A percentile compares a stretch with the other conserved stretches of the same genome.
Conservation (phyloP, 2,113 vertebrate species). For the Notarius lentiginosus region DNA sequence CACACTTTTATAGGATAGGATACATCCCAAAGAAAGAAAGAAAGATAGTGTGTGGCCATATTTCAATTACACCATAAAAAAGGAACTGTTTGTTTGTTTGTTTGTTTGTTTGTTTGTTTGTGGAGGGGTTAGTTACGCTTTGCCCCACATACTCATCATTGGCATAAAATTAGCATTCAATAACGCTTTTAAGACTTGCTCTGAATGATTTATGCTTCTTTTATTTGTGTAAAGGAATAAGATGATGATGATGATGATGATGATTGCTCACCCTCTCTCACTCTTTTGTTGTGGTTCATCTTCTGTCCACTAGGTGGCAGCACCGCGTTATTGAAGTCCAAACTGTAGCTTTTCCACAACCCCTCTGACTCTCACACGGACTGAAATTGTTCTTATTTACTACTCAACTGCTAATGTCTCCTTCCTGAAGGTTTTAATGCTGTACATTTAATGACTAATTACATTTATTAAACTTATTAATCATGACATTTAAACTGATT, state of each 20-base stretch:
- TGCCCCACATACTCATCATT: neutral
- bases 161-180: neutral
- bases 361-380: neutral
- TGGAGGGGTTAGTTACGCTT: neutral
- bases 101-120: neutral
- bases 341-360: neutral
- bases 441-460: no score
- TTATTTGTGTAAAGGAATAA: neutral
- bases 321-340: neutral
- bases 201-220: no score
- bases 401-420: neutral
- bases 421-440: no score
- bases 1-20: neutral
- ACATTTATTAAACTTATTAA: no score
- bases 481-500: no score
- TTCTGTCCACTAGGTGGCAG: slow-evolving; percentile 40
- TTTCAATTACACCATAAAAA: neutral
- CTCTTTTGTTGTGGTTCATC: neutral
- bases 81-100: neutral
- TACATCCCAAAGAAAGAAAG: neutral
- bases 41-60: neutral
- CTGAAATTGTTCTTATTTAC: neutral
- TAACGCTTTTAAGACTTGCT: neutral
- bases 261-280: neutral
- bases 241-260: neutral